A percentile compares a stretch with the other conserved stretches of the same genome.
Evolutionary conservation across 1,140 invertebrate species (phyloP).

Genomic region (Coptotermes formosanus): DNA sequence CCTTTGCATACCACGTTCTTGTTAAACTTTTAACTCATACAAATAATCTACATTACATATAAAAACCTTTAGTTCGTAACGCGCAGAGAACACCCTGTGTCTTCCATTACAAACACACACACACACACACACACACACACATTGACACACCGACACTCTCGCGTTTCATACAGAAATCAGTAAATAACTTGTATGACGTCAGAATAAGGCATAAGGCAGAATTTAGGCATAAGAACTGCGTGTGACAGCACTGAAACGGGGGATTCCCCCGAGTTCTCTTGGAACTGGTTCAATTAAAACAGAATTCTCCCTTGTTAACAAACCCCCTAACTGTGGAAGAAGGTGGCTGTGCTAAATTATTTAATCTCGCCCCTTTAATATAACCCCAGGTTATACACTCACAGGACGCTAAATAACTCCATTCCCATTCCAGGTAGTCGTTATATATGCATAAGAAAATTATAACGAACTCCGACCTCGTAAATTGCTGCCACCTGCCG

Average conservation of each 20-base stretch:
- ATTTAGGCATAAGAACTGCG: not conserved
- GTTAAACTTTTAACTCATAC: too few species aligned
- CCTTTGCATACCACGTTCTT: too few species aligned
- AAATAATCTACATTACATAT: too few species aligned
- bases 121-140: too few species aligned
- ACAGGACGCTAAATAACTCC: not conserved
- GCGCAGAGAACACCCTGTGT: too few species aligned
- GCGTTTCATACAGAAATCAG: not conserved
- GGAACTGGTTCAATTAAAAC: not conserved
- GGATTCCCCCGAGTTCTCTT: not conserved
- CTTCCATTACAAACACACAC: too few species aligned
- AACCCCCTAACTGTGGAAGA: not conserved
- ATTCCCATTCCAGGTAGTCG: not conserved
- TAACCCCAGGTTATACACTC: not conserved
- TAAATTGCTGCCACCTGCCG: slow-evolving; percentile 13
- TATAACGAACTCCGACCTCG: not conserved
- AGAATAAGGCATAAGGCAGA: too few species aligned
- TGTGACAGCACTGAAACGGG: too few species aligned
- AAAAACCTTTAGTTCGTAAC: too few species aligned
- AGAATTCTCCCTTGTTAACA: not conserved
- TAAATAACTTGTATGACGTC: not conserved
- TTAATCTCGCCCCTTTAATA: not conserved
- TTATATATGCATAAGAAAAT: slow-evolving; percentile 9
- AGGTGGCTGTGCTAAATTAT: not conserved
- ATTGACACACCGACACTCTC: not conserved